Conservation (phyloP, 2,797 vertebrate species). For the Ataeniobius toweri region DNA sequence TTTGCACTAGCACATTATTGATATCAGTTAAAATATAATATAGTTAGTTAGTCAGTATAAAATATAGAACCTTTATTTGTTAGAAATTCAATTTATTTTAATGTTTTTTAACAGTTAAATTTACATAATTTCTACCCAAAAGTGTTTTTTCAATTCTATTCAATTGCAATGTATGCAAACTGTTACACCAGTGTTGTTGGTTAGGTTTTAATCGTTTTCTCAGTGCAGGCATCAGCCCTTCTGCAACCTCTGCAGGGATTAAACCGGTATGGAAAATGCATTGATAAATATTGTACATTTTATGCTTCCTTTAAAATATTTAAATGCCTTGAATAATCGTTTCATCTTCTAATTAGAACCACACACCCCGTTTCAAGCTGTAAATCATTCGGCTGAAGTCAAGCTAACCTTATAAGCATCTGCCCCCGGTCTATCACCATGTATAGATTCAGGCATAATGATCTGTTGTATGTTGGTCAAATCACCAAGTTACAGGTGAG, state of each 20-base stretch:
- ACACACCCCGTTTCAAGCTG: conserved; percentile 1
- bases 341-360: not conserved
- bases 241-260: not conserved
- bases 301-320: not conserved
- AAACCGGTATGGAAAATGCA: not conserved
- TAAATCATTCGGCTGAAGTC: conserved; percentile 7
- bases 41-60: no score
- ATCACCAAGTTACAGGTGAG: conserved; percentile 52
- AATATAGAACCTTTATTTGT: no score
- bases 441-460: conserved; percentile 26
- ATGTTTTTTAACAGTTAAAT: not conserved
- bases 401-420: not conserved
- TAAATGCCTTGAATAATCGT: not conserved
- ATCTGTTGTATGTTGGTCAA: conserved; percentile 38
- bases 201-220: not conserved
- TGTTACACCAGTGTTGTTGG: not conserved
- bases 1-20: no score
- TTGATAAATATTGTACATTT: not conserved
- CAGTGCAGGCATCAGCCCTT: not conserved
- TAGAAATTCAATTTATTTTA: no score
- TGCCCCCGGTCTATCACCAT: conserved; percentile 10
- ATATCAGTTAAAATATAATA: no score
- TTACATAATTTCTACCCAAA: not conserved
- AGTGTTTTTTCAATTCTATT: not conserved
- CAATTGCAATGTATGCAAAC: not conserved